phyloP scores from a whole-genome alignment of 2,888 invertebrate genomes.

The Theodoxus fluviatilis region DNA sequence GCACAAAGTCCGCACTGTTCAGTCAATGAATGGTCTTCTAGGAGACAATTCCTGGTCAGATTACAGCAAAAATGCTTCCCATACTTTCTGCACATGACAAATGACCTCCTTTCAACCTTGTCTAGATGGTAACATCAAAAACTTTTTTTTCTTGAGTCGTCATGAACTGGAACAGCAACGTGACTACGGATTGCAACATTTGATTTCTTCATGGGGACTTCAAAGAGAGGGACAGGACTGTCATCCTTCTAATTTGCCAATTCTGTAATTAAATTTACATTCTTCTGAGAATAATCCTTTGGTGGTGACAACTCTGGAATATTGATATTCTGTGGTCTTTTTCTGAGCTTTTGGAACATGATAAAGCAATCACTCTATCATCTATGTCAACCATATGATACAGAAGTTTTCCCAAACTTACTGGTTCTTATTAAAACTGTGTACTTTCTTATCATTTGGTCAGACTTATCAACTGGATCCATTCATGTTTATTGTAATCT shows the following conservation, averaged over 20 bases:
- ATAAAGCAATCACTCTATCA: background rate
- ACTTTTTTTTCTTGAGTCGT: no score
- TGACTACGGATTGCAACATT: background rate
- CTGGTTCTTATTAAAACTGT: constrained; percentile 4
- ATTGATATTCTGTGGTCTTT: background rate
- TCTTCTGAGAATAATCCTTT: background rate
- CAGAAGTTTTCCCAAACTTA: constrained; percentile 10
- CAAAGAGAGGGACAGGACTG: no score
- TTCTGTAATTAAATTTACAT: background rate
- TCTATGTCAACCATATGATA: constrained; percentile 9
- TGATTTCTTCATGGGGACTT: background rate
- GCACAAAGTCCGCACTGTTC: no score
- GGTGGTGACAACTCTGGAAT: constrained; percentile 8
- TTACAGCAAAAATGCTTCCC: background rate
- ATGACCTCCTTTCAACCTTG: background rate
- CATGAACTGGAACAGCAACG: no score
- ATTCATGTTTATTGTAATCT: constrained; percentile 1
- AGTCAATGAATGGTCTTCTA: background rate
- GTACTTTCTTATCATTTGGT: constrained; percentile 19
- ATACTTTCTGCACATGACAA: background rate
- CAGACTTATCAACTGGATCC: constrained; percentile 9
- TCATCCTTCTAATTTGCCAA: no score
- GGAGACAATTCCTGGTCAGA: background rate
- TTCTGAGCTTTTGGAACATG: background rate
- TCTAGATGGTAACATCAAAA: background rate